These are phyloP conservation scores for Venusia cambrica DNA, from an alignment of 2,888 invertebrate genomes.

Conservation along the genomic window DNA sequence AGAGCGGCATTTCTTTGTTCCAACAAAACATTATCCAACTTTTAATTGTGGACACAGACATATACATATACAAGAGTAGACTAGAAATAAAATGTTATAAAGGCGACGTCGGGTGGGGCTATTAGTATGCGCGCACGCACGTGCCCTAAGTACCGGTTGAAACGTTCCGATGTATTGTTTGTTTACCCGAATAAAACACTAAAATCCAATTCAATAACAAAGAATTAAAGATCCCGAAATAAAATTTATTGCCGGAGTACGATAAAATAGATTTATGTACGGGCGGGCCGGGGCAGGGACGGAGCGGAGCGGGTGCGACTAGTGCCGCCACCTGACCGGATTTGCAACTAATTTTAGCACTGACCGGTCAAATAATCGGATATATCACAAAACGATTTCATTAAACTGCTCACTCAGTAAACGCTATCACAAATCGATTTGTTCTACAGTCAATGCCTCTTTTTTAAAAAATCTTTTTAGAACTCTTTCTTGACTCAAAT, in stretches of 20 bases:
- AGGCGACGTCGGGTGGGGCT: slow-evolving; percentile 55
- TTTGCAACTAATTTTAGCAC: too few species aligned
- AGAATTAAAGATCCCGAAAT: slow-evolving; percentile 82
- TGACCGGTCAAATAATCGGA: too few species aligned
- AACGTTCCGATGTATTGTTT: slow-evolving; percentile 75
- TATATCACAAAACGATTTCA: too few species aligned
- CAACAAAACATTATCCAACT: slow-evolving; percentile 72
- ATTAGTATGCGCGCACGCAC: slow-evolving; percentile 67
- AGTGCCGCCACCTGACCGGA: slow-evolving; percentile 1
- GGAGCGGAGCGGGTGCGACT: slow-evolving; percentile 31
- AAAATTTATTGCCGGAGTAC: slow-evolving; percentile 79
- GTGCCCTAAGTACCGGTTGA: slow-evolving; percentile 72
- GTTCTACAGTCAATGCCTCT: too few species aligned
- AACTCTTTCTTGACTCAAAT: too few species aligned
- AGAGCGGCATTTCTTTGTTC: slow-evolving; percentile 75
- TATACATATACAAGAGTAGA: slow-evolving; percentile 55
- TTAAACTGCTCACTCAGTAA: too few species aligned
- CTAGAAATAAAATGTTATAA: slow-evolving; percentile 74
- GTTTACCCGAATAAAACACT: slow-evolving; percentile 81
- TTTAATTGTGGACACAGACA: slow-evolving; percentile 76
- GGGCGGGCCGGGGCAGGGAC: slow-evolving; percentile 43
- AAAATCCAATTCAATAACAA: slow-evolving; percentile 81
- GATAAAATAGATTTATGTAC: slow-evolving; percentile 81
- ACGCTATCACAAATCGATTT: too few species aligned
- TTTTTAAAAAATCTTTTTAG: too few species aligned